A percentile compares a stretch with the other conserved stretches of the same genome.
Conservation (phyloP, 2,888 invertebrate species). For the Phengaris alcon region DNA sequence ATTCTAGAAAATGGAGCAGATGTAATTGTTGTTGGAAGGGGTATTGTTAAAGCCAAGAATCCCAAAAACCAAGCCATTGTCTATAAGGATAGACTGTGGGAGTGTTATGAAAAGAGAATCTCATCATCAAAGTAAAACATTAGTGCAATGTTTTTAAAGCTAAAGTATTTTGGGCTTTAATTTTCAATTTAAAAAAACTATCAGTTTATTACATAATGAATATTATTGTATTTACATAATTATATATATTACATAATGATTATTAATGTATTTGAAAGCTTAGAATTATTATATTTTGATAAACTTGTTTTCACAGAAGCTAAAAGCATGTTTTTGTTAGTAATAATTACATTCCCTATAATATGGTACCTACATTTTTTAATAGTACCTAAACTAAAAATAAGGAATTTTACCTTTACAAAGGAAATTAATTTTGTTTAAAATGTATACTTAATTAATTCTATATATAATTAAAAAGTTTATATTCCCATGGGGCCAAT, state of each 20-base stretch:
- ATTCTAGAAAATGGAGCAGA: constrained; percentile 91
- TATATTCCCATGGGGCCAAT: no score
- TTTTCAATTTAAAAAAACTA: background rate
- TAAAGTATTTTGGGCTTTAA: background rate
- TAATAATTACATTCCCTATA: no score
- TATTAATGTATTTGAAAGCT: background rate
- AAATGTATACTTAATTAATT: no score
- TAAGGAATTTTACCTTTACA: no score
- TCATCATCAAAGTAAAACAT: constrained; percentile 47
- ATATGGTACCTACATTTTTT: no score
- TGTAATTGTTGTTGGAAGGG: constrained; percentile 96
- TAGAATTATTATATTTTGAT: background rate
- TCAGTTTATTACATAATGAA: background rate
- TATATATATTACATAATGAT: background rate
- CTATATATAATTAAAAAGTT: no score
- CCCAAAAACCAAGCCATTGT: constrained; percentile 82
- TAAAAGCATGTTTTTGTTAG: no score
- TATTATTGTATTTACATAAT: background rate
- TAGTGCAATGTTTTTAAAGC: background rate
- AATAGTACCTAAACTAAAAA: no score
- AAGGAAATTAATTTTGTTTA: no score
- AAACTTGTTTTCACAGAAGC: no score
- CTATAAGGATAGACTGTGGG: constrained; percentile 87
- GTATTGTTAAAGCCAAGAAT: constrained; percentile 85
- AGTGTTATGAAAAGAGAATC: constrained; percentile 63